Base-by-base conservation (phyloP, 1,140 invertebrate genomes). In the Drosophila asahinai region DNA sequence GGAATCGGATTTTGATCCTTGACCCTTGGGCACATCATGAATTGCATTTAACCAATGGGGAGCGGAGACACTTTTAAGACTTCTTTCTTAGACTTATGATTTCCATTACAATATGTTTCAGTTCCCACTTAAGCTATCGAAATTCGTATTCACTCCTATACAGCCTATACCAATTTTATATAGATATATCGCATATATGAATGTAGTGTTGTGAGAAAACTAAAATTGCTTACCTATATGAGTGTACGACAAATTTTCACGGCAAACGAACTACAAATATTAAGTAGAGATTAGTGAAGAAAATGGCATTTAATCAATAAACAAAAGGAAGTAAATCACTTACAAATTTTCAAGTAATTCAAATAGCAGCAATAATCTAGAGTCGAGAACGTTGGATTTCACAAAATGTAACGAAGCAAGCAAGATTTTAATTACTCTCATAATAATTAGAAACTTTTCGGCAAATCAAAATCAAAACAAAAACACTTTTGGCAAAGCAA, bases 201-300 rank as follows among this genome's bases (percentile, higher is more conserved):
- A 89, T 89, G 86, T 89, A 89, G 84, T 90, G 86, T 89, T 89
- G 84, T 89, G 84, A 89, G 38, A 51, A 51, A 65, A 45, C 19
- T 38, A 49, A 73, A 58, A 76, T 78, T 70, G 52, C 76, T 79
- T 90, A 81, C 63, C 52, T 82, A 86, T 77, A 87, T 84, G 61
- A 83, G 76, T 83, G 77, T 83, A 87, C 59, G 71, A 86, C 83
- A 86, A 87, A 86, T 86, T 86, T 87, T 83, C 64, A 83, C 68
- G 76, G 77, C 71, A 80, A 89, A 89, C 81, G 81, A 89, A 90
- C 84, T 89, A 89, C 86, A 89, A 89, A 89, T 89, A 89, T 89
- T 89, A 72, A 68, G 79, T 90, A 89, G 84, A 67, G 75, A 86
- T 79, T 89, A 89, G 86, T 52, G 61, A 64, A 55, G 45, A 40